Evolutionary conservation across 2,797 vertebrate species (phyloP).

Genomic region (Notoglanidium macrostoma): DNA sequence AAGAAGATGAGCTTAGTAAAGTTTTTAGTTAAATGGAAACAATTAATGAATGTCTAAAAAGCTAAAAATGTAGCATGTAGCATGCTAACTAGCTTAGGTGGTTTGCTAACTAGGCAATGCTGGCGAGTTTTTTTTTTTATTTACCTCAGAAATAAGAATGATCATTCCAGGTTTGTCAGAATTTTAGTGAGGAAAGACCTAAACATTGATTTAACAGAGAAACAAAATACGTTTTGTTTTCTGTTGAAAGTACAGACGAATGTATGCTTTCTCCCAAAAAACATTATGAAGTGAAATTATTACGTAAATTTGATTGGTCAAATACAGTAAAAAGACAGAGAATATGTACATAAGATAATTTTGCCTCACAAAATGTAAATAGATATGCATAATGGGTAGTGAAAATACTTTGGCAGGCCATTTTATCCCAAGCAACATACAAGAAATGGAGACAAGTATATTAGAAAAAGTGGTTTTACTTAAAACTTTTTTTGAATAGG

Average conservation of each 20-base stretch:
- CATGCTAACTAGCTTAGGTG: neutral
- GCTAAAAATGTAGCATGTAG: neutral
- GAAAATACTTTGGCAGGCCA: neutral
- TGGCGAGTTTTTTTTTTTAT: neutral
- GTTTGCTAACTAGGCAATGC: neutral
- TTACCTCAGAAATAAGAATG: neutral
- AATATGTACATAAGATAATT: neutral
- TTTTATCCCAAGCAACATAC: neutral
- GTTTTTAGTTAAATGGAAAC: neutral
- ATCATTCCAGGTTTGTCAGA: neutral
- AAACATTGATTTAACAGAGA: neutral
- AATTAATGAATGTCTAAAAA: neutral
- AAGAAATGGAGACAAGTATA: neutral
- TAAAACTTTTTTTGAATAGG: too few relatives aligned
- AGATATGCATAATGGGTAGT: too few relatives aligned
- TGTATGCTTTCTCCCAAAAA: neutral
- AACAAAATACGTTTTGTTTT: neutral
- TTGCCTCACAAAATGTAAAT: neutral
- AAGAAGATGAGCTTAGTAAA: neutral
- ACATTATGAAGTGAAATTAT: neutral
- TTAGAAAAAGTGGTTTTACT: too few relatives aligned
- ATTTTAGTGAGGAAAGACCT: neutral
- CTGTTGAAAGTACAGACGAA: neutral
- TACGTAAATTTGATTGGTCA: neutral
- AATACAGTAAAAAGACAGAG: neutral